Base-by-base conservation (phyloP, 2,888 invertebrate species). In the Cylloceria caligata region DNA sequence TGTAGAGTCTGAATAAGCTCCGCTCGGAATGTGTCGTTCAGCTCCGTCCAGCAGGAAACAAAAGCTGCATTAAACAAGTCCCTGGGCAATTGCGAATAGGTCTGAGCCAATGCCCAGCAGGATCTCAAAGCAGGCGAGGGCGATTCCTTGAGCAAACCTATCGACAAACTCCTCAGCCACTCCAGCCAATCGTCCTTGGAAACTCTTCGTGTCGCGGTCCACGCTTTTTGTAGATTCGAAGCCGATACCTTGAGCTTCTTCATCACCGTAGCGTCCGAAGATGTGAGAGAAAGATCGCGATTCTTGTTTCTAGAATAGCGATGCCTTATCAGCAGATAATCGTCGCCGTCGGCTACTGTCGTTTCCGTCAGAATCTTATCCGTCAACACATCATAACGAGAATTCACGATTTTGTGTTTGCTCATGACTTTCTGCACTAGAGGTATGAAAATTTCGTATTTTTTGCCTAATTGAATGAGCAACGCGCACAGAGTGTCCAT, bases 101-200 rank as follows among this genome's bases (percentile, higher is more conserved):
- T 97, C 93, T 99, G 98, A 0, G 98, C 98, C 19, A 99, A 93
- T 0, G 97, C 96, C 90, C 97, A 96, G 89, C 99, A 99, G 1
- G 99, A 98, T 84, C 98, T 94, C 27, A 99, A 93, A 0, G 99
- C 98, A 5, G 99, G 98, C 39, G 98, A 98, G 1, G 99, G 98
- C 0, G 99, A 99, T 91, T 99, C 98, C 86, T 98, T 98, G 7
- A 99, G 94, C 36, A 99, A 94, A 69, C 98, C 99, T 84, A 98
- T 97, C 81, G 98, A 98, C 79, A 99, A 94, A 55, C 98, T 95
- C 55, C 98, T 94, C 68, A 99, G 93, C 99, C 99, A 99, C 92
- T 99, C 99, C 62, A 99, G 94, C 99, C 99, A 99, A 93, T 99
- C 99, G 88, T 99, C 99, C 92, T 98, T 98, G 0, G 98, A 98